Percentiles rank a stretch among this genome's conserved stretches.
Conservation (phyloP, 2,888 invertebrate species). For the Andrena dorsata region DNA sequence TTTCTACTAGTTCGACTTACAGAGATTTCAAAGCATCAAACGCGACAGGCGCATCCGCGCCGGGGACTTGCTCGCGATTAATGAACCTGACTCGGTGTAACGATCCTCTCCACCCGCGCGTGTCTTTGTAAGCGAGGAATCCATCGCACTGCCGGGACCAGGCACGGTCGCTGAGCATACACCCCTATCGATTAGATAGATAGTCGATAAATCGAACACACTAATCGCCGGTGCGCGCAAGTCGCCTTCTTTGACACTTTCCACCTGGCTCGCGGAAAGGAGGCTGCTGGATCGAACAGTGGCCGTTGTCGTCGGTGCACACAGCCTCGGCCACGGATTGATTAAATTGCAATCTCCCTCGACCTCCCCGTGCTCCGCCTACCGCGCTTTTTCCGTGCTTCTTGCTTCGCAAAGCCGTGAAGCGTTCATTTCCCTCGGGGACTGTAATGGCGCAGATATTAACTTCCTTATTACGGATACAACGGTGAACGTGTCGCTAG, state of each 20-base stretch:
- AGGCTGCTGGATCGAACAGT: conserved; percentile 37
- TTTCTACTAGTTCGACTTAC: conserved; percentile 28
- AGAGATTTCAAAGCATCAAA: conserved; percentile 51
- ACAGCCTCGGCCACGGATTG: conserved; percentile 45
- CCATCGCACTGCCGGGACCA: conserved; percentile 14
- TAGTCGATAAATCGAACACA: conserved; percentile 43
- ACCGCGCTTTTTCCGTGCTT: neutral
- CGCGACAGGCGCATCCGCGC: conserved; percentile 9
- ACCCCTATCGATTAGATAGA: conserved; percentile 46
- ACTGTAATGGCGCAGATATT: conserved; percentile 37
- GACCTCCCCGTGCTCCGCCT: neutral
- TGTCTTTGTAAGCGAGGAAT: conserved; percentile 31
- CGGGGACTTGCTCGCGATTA: conserved; percentile 38
- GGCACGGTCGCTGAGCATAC: conserved; percentile 17
- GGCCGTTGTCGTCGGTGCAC: conserved; percentile 35
- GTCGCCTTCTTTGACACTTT: conserved; percentile 48
- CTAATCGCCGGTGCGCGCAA: conserved; percentile 25
- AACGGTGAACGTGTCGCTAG: conserved; percentile 2
- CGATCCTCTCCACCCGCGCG: neutral
- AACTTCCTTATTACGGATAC: conserved; percentile 40
- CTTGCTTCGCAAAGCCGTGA: conserved; percentile 24
- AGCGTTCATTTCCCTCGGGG: conserved; percentile 42
- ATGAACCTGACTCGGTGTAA: conserved; percentile 43
- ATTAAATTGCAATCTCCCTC: conserved; percentile 63
- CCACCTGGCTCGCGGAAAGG: neutral